A percentile compares a stretch with the other conserved stretches of the same genome.
Conservation (phyloP, 1,140 invertebrate genomes). For the Hesperophylax magnus region DNA sequence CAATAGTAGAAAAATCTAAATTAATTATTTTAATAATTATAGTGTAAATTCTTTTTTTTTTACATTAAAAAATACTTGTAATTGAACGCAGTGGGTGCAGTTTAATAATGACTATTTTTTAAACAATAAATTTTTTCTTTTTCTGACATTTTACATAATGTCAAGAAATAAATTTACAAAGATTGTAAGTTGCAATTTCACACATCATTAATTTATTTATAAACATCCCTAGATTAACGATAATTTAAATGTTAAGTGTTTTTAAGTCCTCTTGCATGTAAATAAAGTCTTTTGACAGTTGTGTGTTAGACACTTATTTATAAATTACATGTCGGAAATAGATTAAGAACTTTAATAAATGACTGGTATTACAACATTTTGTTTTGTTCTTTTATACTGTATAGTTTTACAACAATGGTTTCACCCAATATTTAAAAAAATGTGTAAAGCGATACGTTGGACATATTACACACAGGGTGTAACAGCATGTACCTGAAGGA, state of each 20-base stretch:
- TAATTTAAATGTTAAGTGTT: background rate
- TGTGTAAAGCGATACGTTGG: no score
- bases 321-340: slow-evolving; percentile 56
- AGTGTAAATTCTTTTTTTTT: background rate
- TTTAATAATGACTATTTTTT: slow-evolving; percentile 47
- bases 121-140: background rate
- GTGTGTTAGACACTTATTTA: slow-evolving; percentile 54
- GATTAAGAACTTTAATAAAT: slow-evolving; percentile 55
- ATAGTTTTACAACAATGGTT: no score
- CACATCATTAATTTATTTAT: no score
- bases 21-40: no score
- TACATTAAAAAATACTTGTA: slow-evolving; percentile 37
- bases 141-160: no score
- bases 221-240: background rate
- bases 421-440: no score
- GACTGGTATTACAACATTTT: slow-evolving; percentile 54
- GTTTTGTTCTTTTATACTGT: slow-evolving; percentile 11
- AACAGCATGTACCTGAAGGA: no score
- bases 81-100: slow-evolving; percentile 56
- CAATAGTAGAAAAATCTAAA: background rate
- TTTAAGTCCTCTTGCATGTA: slow-evolving; percentile 36
- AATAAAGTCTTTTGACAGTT: slow-evolving; percentile 40
- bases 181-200: no score
- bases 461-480: no score
- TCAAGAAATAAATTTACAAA: no score